A percentile compares a stretch with the other conserved stretches of the same genome.
phyloP scores from a whole-genome alignment of 2,888 invertebrate species.

The Nebria salina region DNA sequence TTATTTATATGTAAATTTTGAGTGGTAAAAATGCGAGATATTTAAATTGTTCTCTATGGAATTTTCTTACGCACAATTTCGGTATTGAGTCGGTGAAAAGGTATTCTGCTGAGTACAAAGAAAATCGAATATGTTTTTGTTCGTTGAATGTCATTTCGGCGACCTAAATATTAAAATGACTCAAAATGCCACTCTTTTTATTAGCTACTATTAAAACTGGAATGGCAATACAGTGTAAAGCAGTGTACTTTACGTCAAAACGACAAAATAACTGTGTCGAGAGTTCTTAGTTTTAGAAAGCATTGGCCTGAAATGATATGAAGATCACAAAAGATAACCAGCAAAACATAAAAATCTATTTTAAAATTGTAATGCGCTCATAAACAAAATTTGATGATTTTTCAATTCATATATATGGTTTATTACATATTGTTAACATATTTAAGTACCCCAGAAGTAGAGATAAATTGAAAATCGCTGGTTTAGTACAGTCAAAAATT shows the following conservation, averaged over 20 bases:
- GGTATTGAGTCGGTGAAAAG: neutral
- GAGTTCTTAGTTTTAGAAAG: neutral
- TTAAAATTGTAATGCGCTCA: too few relatives aligned
- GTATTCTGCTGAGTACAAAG: neutral
- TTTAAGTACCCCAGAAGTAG: too few relatives aligned
- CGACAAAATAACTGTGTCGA: constrained; percentile 24
- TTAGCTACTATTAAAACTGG: constrained; percentile 21
- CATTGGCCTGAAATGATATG: too few relatives aligned
- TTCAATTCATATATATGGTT: too few relatives aligned
- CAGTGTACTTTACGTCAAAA: neutral
- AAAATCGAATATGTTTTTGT: neutral
- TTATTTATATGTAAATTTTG: constrained; percentile 43
- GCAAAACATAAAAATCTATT: too few relatives aligned
- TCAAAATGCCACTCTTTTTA: constrained; percentile 29
- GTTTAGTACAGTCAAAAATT: too few relatives aligned
- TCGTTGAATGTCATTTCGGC: constrained; percentile 5
- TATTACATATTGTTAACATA: too few relatives aligned
- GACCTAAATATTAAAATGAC: constrained; percentile 26
- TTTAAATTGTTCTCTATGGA: constrained; percentile 33
- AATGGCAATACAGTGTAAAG: constrained; percentile 29
- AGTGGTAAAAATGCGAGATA: constrained; percentile 38
- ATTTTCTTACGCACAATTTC: neutral
- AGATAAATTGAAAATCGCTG: too few relatives aligned
- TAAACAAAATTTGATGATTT: too few relatives aligned
- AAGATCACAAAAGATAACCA: too few relatives aligned